Evolutionary conservation across 2,113 vertebrate genomes (phyloP).

Genomic region (Bubo bubo): DNA sequence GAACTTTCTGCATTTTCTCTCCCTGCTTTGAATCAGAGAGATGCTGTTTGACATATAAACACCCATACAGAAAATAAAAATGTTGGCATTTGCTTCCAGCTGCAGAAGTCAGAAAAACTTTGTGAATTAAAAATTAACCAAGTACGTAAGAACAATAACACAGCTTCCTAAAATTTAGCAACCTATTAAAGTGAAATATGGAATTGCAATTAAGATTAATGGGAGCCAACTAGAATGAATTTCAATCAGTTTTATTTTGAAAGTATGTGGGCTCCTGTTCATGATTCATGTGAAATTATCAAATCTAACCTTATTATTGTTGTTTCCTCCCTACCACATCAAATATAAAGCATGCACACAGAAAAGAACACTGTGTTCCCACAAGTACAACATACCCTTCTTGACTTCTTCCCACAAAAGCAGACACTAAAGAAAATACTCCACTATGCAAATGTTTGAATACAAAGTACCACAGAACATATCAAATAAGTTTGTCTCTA

Average conservation of each 20-base stretch:
- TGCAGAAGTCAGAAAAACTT: slow-evolving; percentile 40
- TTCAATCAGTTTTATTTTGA: slow-evolving; percentile 53
- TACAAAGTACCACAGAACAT: not conserved
- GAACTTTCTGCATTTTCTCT: slow-evolving; percentile 14
- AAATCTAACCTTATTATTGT: slow-evolving; percentile 10
- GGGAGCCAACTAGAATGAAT: slow-evolving; percentile 7
- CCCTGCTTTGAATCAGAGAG: not conserved
- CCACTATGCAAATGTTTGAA: not conserved
- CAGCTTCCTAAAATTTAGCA: slow-evolving; percentile 37
- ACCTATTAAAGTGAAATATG: slow-evolving; percentile 17
- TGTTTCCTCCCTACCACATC: slow-evolving; percentile 40
- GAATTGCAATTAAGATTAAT: slow-evolving; percentile 54
- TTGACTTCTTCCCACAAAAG: not conserved
- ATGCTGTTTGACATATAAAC: not conserved
- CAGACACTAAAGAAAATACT: not conserved
- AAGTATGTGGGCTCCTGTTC: slow-evolving; percentile 17
- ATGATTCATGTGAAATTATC: slow-evolving; percentile 31
- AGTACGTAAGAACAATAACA: slow-evolving; percentile 28
- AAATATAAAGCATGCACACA: not conserved
- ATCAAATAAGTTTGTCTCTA: not conserved
- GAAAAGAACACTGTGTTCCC: slow-evolving; percentile 21
- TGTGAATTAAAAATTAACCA: slow-evolving; percentile 33
- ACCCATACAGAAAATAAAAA: slow-evolving; percentile 2
- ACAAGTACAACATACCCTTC: not conserved
- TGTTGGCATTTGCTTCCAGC: slow-evolving; percentile 15